Base-by-base conservation (phyloP, 2,797 vertebrate species). In the Mus minutoides region DNA sequence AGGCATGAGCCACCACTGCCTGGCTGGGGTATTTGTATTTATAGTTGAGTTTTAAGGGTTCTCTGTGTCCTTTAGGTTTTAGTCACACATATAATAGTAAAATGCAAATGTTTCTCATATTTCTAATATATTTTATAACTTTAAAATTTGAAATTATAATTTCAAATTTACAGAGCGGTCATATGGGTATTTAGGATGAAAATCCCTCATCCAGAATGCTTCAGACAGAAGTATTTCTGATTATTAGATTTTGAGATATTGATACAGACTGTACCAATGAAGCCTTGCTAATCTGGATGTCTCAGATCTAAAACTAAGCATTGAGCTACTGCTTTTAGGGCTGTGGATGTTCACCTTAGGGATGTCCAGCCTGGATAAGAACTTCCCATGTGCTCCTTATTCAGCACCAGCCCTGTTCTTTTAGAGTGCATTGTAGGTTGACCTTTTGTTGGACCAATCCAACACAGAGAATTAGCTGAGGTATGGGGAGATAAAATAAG, bases 141-240 rank as follows among this genome's bases (percentile, higher is more conserved):
- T 71, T 52, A 69, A 86, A 86, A 26, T 10, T 11, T 37, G 46
- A 86, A 71, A 86, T 94, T 86, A 26, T 46, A 80, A 64, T 93
- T 94, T 90, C 40, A 93, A 62, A 90, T 64, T 86, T 94, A 60
- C 0, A n/a, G 52, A 83, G 89, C 79, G 90, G 14, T 58, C 90
- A 12, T 21, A 69, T 95, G 37, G 46, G 46, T 62, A 69, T 69
- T 24, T 86, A 69, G 62, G 60, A 52, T n/a, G 12, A 93, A 58
- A 73, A 80, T 88, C 76, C 11, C 37, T 82, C 71, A 34, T 73
- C 17, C 17, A 31, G 58, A 73, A 40, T 82, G 62, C 24, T 52
- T 75, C 49, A 29, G 17, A 29, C 34, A 52, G 43, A 93, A 88
- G 31, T 73, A n/a, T 80, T 80, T 80, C 6, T 31, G 76, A 37